Base-by-base conservation (phyloP, 2,888 invertebrate species). In the Apamea crenata region DNA sequence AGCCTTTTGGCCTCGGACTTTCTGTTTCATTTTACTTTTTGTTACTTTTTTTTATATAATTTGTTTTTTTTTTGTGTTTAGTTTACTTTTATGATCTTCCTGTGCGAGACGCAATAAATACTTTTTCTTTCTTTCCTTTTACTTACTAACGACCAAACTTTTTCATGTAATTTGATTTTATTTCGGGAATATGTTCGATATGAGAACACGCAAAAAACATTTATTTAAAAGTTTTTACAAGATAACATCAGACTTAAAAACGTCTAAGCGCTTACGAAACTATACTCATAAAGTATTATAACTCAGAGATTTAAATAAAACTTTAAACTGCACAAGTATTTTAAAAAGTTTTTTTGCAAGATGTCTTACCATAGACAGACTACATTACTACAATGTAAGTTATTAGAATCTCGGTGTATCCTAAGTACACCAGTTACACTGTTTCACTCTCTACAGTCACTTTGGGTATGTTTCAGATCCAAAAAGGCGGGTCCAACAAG, bases 131-230 rank as follows among this genome's bases (percentile, higher is more conserved):
- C 4, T 6, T 36, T 36, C 4, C 6, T 36, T 6, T 7, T 40
- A 21, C 73, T 68, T 73, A 65, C 36, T 25, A 61, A 72, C 50
- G 21, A 63, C n/a, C 12, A 71, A 73, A 67, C 47, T 66, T 73
- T 65, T 18, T 14, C 12, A 32, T 65, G 14, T 40, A 32, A 40
- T 81, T 66, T 61, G 8, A 63, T 75, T 47, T 53, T 67, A n/a
- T 76, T 73, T 72, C 2, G 25, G 7, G 29, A 68, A 66, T 47
- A 21, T 36, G 8, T 77, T 74, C 40, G 12, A 32, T 61, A 40
- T n/a, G 29, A 59, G 18, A 67, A 1, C 10, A 68, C 12, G 36
- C 65, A 72, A 74, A 76, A 65, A 74, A 18, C 2, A 36, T 65
- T 53, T 32, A 40, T 44, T n/a, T 59, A 1, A 61, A 78, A 80